Conservation (phyloP, 1,140 invertebrate species). For the Orchesella cincta region DNA sequence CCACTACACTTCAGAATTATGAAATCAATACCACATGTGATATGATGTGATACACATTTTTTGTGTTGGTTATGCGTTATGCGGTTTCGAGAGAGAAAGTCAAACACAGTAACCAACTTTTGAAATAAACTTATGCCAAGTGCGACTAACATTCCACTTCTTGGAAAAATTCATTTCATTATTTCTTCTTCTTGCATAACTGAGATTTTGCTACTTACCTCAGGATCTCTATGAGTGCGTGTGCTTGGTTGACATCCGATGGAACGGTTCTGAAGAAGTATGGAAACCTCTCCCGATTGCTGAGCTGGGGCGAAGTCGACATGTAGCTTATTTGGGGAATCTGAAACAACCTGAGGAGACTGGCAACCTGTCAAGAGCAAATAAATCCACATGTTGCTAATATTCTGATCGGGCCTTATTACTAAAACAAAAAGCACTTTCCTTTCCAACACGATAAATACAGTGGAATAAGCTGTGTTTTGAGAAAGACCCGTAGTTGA, state of each 20-base stretch:
- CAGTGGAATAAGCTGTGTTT: too few species aligned
- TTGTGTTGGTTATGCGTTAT: too few species aligned
- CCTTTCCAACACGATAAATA: too few species aligned
- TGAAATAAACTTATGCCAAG: not conserved
- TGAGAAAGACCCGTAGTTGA: too few species aligned
- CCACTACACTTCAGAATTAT: too few species aligned
- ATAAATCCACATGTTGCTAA: too few species aligned
- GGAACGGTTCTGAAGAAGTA: constrained; percentile 67
- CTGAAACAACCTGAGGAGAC: constrained; percentile 61
- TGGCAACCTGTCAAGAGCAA: constrained; percentile 63
- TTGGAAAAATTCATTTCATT: too few species aligned
- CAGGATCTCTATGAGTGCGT: constrained; percentile 64
- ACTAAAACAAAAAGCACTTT: too few species aligned
- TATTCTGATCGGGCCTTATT: too few species aligned
- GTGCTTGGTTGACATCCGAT: constrained; percentile 63
- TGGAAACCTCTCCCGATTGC: constrained; percentile 61
- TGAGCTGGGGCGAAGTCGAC: constrained; percentile 63
- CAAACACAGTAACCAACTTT: not conserved
- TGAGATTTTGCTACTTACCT: constrained; percentile 59
- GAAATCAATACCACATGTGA: too few species aligned
- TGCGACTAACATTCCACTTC: not conserved
- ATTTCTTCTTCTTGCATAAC: too few species aligned
- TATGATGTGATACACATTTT: too few species aligned
- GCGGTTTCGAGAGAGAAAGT: not conserved
- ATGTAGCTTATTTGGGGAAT: constrained; percentile 67